These are phyloP conservation scores for Lasioglossum villosulum DNA, from an alignment of 2,888 invertebrate genomes.

Conservation along the genomic window DNA sequence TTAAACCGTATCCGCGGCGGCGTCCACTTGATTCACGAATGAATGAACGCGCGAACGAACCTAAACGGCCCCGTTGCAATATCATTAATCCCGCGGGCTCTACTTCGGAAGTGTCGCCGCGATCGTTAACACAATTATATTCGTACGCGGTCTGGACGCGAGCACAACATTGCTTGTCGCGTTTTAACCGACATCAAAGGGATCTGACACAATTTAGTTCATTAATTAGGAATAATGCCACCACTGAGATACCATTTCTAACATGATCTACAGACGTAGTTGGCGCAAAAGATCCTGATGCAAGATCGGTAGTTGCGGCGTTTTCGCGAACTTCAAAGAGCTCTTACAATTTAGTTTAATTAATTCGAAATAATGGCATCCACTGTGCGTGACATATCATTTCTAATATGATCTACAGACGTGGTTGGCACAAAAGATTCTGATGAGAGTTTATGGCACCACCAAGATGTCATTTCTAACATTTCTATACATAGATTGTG, in stretches of 20 bases:
- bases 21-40: constrained; percentile 32
- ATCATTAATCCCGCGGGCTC: not conserved
- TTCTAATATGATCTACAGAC: too few species aligned
- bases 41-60: constrained; percentile 20
- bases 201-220: not conserved
- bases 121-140: not conserved
- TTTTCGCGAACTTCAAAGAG: too few species aligned
- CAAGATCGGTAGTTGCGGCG: too few species aligned
- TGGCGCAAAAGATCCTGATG: too few species aligned
- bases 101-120: not conserved
- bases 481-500: not conserved
- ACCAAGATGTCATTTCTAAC: not conserved
- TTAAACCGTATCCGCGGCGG: constrained; percentile 36
- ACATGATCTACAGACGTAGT: not conserved
- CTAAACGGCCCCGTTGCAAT: not conserved
- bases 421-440: too few species aligned
- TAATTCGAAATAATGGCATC: too few species aligned
- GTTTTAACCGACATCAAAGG: not conserved
- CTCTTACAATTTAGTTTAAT: too few species aligned
- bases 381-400: too few species aligned
- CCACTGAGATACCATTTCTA: not conserved
- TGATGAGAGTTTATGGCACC: too few species aligned
- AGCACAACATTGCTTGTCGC: not conserved
- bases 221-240: not conserved
- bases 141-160: not conserved